A percentile compares a stretch with the other conserved stretches of the same genome.
Evolutionary conservation across 37 sponge, comb jelly and placozoan species (phyloP).

Genomic region (Diacarnus erythraeanus): DNA sequence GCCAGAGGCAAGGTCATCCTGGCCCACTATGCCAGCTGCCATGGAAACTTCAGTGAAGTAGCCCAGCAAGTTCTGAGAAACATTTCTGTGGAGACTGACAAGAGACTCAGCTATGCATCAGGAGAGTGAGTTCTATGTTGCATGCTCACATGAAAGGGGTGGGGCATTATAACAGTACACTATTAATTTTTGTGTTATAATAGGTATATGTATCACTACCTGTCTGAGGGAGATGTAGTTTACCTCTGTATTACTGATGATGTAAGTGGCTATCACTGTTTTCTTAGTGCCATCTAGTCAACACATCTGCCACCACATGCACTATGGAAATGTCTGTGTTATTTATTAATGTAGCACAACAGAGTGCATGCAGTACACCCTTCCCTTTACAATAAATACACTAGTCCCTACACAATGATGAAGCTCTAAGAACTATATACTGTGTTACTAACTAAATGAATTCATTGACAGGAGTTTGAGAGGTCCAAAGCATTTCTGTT

Average conservation of each 20-base stretch:
- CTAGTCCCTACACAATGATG: too few species aligned
- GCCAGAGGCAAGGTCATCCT: conserved; percentile 52
- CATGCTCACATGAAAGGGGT: not conserved
- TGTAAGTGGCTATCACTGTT: conserved; percentile 41
- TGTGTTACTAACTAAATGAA: too few species aligned
- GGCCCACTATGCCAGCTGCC: conserved; percentile 51
- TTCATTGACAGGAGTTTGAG: conserved; percentile 73
- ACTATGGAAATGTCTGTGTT: too few species aligned
- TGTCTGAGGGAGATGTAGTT: conserved; percentile 64
- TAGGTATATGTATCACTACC: conserved; percentile 85
- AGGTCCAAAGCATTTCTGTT: conserved; percentile 83
- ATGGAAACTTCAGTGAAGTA: conserved; percentile 78
- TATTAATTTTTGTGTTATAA: not conserved
- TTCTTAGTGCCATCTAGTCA: not conserved
- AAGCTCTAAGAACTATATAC: too few species aligned
- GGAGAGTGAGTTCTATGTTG: conserved; percentile 48
- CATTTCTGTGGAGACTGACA: conserved; percentile 5
- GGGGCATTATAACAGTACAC: not conserved
- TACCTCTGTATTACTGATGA: conserved; percentile 86
- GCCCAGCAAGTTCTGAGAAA: conserved; percentile 50
- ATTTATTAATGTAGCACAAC: too few species aligned
- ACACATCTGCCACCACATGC: too few species aligned
- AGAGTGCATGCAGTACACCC: too few species aligned
- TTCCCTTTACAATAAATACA: too few species aligned
- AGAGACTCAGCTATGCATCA: conserved; percentile 52